phyloP scores from a whole-genome alignment of 1,140 invertebrate genomes.

The Brevipalpus yothersi region DNA sequence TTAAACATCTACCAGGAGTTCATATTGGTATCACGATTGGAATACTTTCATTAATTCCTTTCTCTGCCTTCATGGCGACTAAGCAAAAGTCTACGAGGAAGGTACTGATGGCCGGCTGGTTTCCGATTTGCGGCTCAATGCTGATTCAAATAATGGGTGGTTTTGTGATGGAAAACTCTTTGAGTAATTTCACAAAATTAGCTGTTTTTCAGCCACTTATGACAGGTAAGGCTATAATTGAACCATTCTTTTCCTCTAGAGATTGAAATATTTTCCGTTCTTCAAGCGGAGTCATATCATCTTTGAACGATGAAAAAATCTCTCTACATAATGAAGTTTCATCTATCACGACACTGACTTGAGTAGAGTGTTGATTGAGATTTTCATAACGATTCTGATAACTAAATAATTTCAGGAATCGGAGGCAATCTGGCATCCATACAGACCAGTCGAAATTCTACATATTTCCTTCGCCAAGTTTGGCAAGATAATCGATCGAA shows the following conservation, averaged over 20 bases:
- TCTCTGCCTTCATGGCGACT: slow-evolving; percentile 48
- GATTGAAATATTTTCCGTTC: too few species aligned
- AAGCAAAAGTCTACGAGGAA: slow-evolving; percentile 32
- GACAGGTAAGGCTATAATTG: neutral
- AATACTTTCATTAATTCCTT: slow-evolving; percentile 35
- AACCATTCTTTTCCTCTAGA: too few species aligned
- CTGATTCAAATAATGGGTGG: slow-evolving; percentile 12
- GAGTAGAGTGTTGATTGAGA: too few species aligned
- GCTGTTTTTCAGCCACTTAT: slow-evolving; percentile 25
- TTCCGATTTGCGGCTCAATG: slow-evolving; percentile 5
- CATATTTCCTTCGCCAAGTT: slow-evolving; percentile 20
- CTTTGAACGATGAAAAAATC: too few species aligned
- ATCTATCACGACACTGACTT: too few species aligned
- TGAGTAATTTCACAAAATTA: slow-evolving; percentile 18
- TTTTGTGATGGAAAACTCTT: slow-evolving; percentile 18
- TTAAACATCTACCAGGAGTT: neutral
- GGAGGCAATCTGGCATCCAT: slow-evolving; percentile 23
- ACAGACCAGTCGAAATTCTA: slow-evolving; percentile 25
- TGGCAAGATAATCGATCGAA: neutral
- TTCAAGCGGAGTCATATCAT: too few species aligned
- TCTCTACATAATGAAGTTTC: too few species aligned
- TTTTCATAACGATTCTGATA: too few species aligned
- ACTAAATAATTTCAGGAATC: slow-evolving; percentile 21
- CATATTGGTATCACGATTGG: neutral
- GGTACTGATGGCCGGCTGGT: slow-evolving; percentile 3